Evolutionary conservation across 2,113 vertebrate genomes (phyloP).

Genomic region (Apodemus speciosus): DNA sequence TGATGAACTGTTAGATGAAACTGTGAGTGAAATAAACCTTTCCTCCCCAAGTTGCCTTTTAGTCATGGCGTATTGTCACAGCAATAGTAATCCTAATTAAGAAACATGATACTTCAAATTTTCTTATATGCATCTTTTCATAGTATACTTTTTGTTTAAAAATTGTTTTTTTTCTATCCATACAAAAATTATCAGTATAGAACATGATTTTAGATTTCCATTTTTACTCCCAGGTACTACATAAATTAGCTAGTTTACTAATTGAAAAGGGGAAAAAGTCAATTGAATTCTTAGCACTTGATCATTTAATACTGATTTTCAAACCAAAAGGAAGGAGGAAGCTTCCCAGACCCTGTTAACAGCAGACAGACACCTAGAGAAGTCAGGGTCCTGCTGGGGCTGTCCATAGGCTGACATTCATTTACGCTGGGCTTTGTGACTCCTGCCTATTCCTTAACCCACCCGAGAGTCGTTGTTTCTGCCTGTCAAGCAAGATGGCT

Average conservation of each 20-base stretch:
- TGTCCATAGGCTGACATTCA: background rate
- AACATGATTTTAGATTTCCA: background rate
- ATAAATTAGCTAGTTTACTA: conserved; percentile 14
- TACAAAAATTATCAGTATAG: background rate
- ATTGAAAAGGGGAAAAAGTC: conserved; percentile 12
- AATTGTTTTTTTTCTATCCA: conserved; percentile 22
- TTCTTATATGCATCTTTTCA: conserved; percentile 33
- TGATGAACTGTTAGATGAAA: background rate
- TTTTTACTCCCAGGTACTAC: background rate
- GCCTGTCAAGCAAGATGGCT: conserved; percentile 62
- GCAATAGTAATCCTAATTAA: background rate
- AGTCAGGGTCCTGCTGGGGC: background rate
- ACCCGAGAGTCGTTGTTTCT: conserved; percentile 59
- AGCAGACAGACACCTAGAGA: background rate
- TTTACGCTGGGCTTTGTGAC: background rate
- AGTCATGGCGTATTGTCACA: background rate
- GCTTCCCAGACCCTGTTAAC: background rate
- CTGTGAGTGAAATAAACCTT: background rate
- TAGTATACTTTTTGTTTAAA: background rate
- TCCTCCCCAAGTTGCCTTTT: background rate
- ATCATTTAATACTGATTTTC: background rate
- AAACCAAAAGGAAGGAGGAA: background rate
- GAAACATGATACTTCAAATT: background rate
- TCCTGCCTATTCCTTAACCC: background rate
- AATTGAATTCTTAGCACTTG: conserved; percentile 1